phyloP scores from a whole-genome alignment of 2,888 invertebrate species.

The Lycophotia porphyrea region DNA sequence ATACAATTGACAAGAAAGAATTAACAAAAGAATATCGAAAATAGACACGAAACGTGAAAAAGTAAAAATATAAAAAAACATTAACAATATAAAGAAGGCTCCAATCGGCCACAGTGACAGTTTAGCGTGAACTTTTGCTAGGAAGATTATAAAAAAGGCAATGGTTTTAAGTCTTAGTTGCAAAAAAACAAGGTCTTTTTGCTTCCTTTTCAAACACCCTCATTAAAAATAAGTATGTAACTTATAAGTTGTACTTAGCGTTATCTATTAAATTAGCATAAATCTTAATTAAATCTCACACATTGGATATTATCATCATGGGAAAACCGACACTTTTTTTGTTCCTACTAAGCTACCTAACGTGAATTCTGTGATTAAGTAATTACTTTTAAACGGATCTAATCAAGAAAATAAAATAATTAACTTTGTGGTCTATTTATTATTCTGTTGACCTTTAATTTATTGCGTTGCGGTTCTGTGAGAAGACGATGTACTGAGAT shows the following conservation, averaged over 20 bases:
- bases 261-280: background rate
- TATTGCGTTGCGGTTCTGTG: background rate
- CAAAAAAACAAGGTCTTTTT: background rate
- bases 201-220: background rate
- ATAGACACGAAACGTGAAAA: too few relatives aligned
- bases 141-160: background rate
- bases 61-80: too few relatives aligned
- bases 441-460: background rate
- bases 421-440: background rate
- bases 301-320: background rate
- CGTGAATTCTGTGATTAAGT: background rate
- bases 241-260: background rate
- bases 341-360: background rate
- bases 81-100: too few relatives aligned
- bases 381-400: background rate
- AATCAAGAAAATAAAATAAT: background rate
- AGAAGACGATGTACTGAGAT: background rate
- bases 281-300: background rate
- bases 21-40: too few relatives aligned
- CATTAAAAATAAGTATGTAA: background rate
- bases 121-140: too few relatives aligned
- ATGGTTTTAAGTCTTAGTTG: background rate
- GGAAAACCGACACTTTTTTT: slow-evolving; percentile 13
- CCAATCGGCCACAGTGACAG: too few relatives aligned
- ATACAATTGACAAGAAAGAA: too few relatives aligned